Evolutionary conservation across 37 sponge, comb jelly and placozoan species (phyloP), one percentile per base, ranked within the genome.

Genomic region (Agelas oroides): DNA sequence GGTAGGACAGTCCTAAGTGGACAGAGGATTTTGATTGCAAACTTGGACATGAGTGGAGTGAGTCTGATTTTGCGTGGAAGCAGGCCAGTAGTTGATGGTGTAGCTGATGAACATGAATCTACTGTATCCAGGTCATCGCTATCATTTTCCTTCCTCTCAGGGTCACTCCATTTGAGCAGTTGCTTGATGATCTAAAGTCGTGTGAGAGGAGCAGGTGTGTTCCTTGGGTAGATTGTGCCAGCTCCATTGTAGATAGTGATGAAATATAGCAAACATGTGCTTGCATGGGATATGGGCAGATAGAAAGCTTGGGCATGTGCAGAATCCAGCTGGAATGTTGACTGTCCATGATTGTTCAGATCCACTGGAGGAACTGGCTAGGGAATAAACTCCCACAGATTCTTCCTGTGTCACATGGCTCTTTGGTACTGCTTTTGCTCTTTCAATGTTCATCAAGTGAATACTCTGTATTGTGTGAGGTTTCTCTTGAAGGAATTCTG

Each of bases 201-300:
- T 59, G 62, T 76, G 62, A 16, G 59, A 27, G 46, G 61, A 28
- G 36, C 57, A 24, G 57, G 77, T 76, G 2, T 57, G 77, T 20
- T 33, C 23, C 15, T 31, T 72, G 27, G 83, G 83, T 1, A 83
- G 64, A 30, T 30, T 62, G 35, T 56, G 15, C 83, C 83, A 83
- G 23, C 37, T 59, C 83, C 83, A 83, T 59, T 83, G 24, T 3
- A 59, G 37, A 33, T 34, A 70, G 41, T 55, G 28, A 60, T 52
- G 35, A 32, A 83, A 73, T 38, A 83, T 58, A 23, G 83, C 73
- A 73, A 83, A 83, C 63, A 83, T 73, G 53, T 83, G 83, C 64
- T 83, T 83, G 74, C 83, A 83, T 52, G 83, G 83, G 33, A 73
- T 59, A 52, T 73, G 27, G 19, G 40, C 53, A 62, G 53, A 73